Conservation (phyloP, 2,888 invertebrate species). For the Polymixis lichenea region DNA sequence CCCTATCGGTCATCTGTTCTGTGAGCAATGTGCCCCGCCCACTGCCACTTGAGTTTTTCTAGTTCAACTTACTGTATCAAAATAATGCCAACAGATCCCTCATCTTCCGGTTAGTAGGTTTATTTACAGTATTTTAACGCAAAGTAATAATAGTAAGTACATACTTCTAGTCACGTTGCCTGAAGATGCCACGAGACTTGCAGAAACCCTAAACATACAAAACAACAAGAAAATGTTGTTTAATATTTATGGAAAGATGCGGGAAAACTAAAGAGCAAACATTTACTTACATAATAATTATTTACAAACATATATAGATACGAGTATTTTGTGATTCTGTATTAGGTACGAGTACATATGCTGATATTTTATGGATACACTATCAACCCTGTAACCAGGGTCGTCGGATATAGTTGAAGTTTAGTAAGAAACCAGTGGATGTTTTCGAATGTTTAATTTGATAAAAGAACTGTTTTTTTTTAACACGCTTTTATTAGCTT, state of each 20-base stretch:
- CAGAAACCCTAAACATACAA: constrained; percentile 46
- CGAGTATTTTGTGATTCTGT: not conserved
- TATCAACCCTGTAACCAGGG: not conserved
- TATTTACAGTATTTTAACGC: not conserved
- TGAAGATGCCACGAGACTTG: constrained; percentile 17
- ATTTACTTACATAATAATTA: constrained; percentile 1
- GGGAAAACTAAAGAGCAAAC: constrained; percentile 4
- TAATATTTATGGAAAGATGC: constrained; percentile 30
- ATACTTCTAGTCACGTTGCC: constrained; percentile 6
- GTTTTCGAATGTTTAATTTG: too few relatives aligned
- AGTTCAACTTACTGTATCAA: not conserved
- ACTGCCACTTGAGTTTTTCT: too few relatives aligned
- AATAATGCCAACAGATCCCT: not conserved
- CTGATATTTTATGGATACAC: not conserved
- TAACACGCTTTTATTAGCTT: too few relatives aligned
- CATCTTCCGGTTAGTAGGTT: not conserved
- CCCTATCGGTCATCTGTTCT: too few relatives aligned
- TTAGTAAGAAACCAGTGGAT: too few relatives aligned
- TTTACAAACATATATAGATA: constrained; percentile 4
- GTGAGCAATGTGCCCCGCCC: too few relatives aligned
- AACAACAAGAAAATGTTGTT: constrained; percentile 35
- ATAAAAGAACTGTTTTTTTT: too few relatives aligned
- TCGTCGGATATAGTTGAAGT: too few relatives aligned
- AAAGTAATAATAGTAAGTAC: not conserved
- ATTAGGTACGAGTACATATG: not conserved